Base-by-base conservation (phyloP, 2,113 vertebrate species). In the Agelaius phoeniceus region DNA sequence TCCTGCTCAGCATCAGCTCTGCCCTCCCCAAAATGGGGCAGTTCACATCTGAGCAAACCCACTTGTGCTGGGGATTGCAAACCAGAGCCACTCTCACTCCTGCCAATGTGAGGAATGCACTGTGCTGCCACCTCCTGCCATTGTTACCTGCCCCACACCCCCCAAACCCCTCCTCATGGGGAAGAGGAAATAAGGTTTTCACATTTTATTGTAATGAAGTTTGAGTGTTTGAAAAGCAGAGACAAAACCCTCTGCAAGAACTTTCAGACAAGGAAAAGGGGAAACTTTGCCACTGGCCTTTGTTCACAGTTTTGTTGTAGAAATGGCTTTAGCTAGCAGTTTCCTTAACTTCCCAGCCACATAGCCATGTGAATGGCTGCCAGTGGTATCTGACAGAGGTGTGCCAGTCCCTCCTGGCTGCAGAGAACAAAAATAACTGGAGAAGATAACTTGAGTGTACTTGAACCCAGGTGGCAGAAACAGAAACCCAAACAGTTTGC, bases 391-490 rank as follows among this genome's bases (percentile, higher is more conserved):
- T 84, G 68, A 86, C 68, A 74, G 72, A 96, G 86, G 93, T 87
- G 86, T 95, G 89, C 76, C 95, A 94, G 83, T 65, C 83, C 86
- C 86, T 95, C 89, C 89, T 90, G 76, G 61, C 89, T 92, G 76
- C 35, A 1, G 86, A 86, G 80, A 78, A 74, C n/a, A 81, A 95
- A 93, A 90, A 75, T 93, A 90, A 61, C 83, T 75, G 41, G 48
- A 92, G 85, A 81, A 84, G 76, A 81, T 74, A 93, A 23, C 68
- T 59, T 43, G 63, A 66, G 51, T 15, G 24, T 74, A 71, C 82
- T 90, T 71, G 63, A 86, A 84, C 83, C 39, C 3, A 2, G n/a
- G n/a, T 67, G 57, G 43, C 83, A 95, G 72, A 88, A 88, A 74
- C 30, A 84, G 85, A 94, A 94, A 93, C 48, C 59, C 80, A 86